Percentiles rank a stretch among this genome's conserved stretches.
phyloP scores from a whole-genome alignment of 2,888 invertebrate species.

The Nowickia ferox region DNA sequence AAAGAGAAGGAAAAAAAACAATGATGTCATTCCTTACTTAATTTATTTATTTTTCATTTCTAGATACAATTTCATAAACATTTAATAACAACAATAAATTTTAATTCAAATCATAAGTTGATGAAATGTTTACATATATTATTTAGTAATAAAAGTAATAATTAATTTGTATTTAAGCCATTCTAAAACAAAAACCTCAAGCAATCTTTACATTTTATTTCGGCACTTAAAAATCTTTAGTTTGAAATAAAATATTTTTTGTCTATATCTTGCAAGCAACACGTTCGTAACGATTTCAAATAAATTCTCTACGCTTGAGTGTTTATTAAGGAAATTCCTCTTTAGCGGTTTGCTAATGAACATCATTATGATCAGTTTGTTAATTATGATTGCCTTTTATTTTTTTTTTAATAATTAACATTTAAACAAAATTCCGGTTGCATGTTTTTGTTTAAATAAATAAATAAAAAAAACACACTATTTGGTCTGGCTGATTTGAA shows the following conservation, averaged over 20 bases:
- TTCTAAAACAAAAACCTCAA: constrained; percentile 12
- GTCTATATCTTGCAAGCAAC: constrained; percentile 8
- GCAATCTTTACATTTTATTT: constrained; percentile 1
- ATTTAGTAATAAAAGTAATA: constrained; percentile 46
- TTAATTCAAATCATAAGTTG: constrained; percentile 37
- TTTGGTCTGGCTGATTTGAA: constrained; percentile 1
- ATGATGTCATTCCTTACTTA: constrained; percentile 55
- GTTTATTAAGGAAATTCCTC: constrained; percentile 68
- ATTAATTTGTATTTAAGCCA: constrained; percentile 46
- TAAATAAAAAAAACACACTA: not conserved
- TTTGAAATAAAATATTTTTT: not conserved
- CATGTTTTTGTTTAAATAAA: constrained; percentile 33
- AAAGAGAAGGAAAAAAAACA: not conserved
- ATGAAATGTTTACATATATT: constrained; percentile 36
- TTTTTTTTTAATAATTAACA: constrained; percentile 48
- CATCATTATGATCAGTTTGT: constrained; percentile 53
- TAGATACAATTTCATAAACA: constrained; percentile 21
- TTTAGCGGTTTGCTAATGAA: constrained; percentile 61
- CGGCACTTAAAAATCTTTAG: constrained; percentile 19
- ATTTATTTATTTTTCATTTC: constrained; percentile 28
- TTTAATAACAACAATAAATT: constrained; percentile 8
- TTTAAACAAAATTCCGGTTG: constrained; percentile 60
- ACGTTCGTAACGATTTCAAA: constrained; percentile 23
- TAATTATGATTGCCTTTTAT: constrained; percentile 43
- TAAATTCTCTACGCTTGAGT: constrained; percentile 68